Base-by-base conservation (phyloP, 1,140 invertebrate genomes). In the Protaetia brevitarsis region DNA sequence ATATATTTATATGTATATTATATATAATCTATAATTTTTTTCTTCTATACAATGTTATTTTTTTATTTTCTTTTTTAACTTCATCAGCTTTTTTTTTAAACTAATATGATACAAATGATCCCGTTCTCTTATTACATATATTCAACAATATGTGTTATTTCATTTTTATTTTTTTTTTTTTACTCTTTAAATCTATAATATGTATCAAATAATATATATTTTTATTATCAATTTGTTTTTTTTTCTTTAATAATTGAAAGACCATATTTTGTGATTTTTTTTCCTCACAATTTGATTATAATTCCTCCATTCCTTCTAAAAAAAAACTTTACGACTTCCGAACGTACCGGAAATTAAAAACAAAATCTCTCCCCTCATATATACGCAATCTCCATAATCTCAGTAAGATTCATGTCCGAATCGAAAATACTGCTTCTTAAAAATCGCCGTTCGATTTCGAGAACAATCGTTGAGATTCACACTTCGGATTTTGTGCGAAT, bases 51-150 rank as follows among this genome's bases (percentile, higher is more conserved):
- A 75, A 73, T 69, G 71, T 73, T 73, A 68, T 73, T 69, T 56
- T 73, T 76, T 59, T 8, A 6, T 56, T 56, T 59, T 28, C 31
- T 34, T 51, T 51, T 51, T 51, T 23, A 13, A 23, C 41, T 19
- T 51, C 41, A 51, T 51, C 41, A 19, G 21, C 57, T 29, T 59
- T 59, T 59, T 51, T 51, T 51, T 62, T 30, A 62, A 73, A 74
- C 65, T 72, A 66, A 73, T 71, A 72, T 73, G 69, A 70, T 75
- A 75, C 73, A 76, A 76, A 76, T 76, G 75, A 73, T 76, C 75
- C 75, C 75, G n/a, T 51, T 51, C 51, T 64, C 51, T 64, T 64
- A 51, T 56, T 56, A 64, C 36, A 64, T 41, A n/a, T 64, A 28
- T 64, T 41, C 51, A 64, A 64, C 41, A 64, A 64, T 56, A 30